phyloP scores from a whole-genome alignment of 2,888 invertebrate genomes.

The Chloroclystis v-ata region DNA sequence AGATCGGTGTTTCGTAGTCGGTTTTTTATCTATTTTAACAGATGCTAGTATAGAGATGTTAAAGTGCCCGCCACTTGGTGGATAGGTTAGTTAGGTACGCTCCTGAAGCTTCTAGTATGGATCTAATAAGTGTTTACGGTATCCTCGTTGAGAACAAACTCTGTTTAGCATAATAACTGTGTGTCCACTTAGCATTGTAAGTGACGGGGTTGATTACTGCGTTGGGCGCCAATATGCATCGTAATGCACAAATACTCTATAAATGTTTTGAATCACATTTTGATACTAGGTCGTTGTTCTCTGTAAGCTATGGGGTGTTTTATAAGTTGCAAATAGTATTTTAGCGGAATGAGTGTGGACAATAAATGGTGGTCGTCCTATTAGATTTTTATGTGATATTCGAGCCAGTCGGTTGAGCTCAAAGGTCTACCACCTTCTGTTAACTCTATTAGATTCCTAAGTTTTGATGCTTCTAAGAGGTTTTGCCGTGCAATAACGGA shows the following conservation, averaged over 20 bases:
- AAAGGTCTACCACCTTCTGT: constrained; percentile 50
- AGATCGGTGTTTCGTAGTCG: constrained; percentile 56
- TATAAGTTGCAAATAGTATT: constrained; percentile 63
- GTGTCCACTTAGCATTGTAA: constrained; percentile 48
- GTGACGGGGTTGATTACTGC: constrained; percentile 25
- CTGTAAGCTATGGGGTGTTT: constrained; percentile 42
- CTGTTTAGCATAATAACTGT: constrained; percentile 57
- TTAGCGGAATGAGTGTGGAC: constrained; percentile 66
- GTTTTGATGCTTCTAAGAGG: constrained; percentile 65
- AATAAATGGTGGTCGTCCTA: constrained; percentile 67
- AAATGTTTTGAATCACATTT: constrained; percentile 56
- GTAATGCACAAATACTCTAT: constrained; percentile 69
- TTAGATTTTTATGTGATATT: constrained; percentile 58
- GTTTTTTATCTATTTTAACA: constrained; percentile 68
- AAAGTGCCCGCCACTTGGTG: constrained; percentile 47
- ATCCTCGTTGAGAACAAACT: constrained; percentile 61
- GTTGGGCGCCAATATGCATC: constrained; percentile 40
- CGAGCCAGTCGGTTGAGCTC: constrained; percentile 40
- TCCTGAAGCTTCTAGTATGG: constrained; percentile 68
- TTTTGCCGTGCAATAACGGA: constrained; percentile 55
- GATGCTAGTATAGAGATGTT: constrained; percentile 60
- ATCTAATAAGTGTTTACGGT: constrained; percentile 55
- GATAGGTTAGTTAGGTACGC: constrained; percentile 51
- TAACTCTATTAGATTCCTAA: constrained; percentile 62
- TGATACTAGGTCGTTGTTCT: constrained; percentile 53